A percentile compares a stretch with the other conserved stretches of the same genome.
phyloP scores from a whole-genome alignment of 2,113 vertebrate species.

The Thinocorus orbignyianus region DNA sequence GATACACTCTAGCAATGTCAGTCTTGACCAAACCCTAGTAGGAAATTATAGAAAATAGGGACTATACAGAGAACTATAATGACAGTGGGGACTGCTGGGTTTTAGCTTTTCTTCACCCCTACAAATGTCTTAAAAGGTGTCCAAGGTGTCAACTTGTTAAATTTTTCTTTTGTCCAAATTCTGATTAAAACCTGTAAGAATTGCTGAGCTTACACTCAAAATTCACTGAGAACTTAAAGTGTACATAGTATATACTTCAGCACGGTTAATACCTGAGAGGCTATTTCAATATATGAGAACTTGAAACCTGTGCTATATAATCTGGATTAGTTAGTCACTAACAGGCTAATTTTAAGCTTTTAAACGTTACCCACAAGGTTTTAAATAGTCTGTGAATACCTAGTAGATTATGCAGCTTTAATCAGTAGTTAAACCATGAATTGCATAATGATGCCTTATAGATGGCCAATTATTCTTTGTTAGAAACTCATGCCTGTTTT shows the following conservation, averaged over 20 bases:
- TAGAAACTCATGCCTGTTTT: neutral
- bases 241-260: neutral
- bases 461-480: neutral
- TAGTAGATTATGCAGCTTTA: neutral
- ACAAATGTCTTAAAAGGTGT: neutral
- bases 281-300: neutral
- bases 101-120: neutral
- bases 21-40: neutral
- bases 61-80: neutral
- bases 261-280: neutral
- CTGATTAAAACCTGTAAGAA: neutral
- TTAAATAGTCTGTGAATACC: neutral
- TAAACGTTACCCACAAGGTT: neutral
- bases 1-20: neutral
- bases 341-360: neutral
- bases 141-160: neutral
- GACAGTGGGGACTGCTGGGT: neutral
- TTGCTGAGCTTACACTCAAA: neutral
- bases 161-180: neutral
- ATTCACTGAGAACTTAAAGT: neutral
- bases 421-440: neutral
- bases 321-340: neutral
- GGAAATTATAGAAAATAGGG: neutral
- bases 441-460: neutral
- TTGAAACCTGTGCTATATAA: neutral